Base-by-base conservation (phyloP, 2,888 invertebrate genomes). In the Allolobophora icterica region DNA sequence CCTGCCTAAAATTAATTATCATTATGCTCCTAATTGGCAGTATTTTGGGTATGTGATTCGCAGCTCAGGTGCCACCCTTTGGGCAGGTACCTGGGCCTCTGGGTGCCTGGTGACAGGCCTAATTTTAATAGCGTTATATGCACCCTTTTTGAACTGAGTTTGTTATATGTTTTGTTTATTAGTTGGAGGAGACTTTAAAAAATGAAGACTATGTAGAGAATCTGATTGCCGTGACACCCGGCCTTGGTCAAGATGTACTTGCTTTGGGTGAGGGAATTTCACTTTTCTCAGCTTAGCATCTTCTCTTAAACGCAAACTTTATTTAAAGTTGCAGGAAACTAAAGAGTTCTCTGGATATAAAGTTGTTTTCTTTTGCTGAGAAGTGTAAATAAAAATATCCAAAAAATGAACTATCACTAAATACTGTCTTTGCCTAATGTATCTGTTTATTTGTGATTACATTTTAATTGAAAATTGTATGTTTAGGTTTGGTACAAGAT, bases 221-320 rank as follows among this genome's bases (percentile, higher is more conserved):
- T 94, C 96, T 97, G 30, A 96, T 97, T 90, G 96, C 97, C 89
- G 96, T 97, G 42, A 97, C 97, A 0, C 97, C 97, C 17, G 97
- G 97, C 0, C 95, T 97, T 24, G 96, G 96, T 1, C 96, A 97
- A 71, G 97, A 97, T 94, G 97, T 97, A 84, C 96, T 97, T 30
- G 97, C 97, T 0, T 95, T 97, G 52, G 94, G 95, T 94, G 92
- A 93, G 93, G 92, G 34, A n/a, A n/a, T 0, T 71, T n/a, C 8
- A 8, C 11, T 71, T n/a, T 71, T 30, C 71, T 71, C n/a, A 71
- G 4, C 71, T n/a, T 71, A 52, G 1, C 8, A 15, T n/a, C 30
- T 30, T n/a, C 30, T 11, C 30, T 71, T 71, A n/a, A n/a, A n/a
- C 8, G 30, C n/a, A 71, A 5, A 71, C 71, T n/a, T 71, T 71